Evolutionary conservation across 1,140 invertebrate species (phyloP).

Genomic region (Atta cephalotes): DNA sequence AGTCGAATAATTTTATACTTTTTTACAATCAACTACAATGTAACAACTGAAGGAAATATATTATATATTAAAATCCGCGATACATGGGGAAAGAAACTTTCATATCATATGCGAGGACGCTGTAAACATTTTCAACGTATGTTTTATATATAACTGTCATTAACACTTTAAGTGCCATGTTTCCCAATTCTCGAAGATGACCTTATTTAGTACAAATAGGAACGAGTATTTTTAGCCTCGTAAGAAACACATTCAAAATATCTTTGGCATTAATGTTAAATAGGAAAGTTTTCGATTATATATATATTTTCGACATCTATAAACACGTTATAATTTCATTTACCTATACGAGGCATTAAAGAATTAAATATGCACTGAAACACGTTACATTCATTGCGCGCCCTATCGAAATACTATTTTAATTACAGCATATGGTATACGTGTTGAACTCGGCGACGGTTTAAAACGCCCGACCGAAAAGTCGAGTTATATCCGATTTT

Average conservation of each 20-base stretch:
- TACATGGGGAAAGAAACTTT: not conserved
- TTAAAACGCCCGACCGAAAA: constrained; percentile 48
- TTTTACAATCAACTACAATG: not conserved
- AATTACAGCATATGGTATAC: constrained; percentile 37
- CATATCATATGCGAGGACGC: not conserved
- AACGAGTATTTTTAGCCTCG: too few relatives aligned
- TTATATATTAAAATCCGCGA: not conserved
- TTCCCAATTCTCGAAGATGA: too few relatives aligned
- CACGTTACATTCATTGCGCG: constrained; percentile 48
- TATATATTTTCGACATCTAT: not conserved
- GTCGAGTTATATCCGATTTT: constrained; percentile 62
- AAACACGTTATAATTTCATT: constrained; percentile 45
- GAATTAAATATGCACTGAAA: constrained; percentile 56
- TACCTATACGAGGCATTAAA: constrained; percentile 16
- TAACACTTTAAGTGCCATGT: too few relatives aligned
- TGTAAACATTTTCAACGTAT: not conserved
- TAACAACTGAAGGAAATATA: not conserved
- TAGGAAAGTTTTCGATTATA: not conserved
- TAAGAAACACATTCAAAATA: too few relatives aligned
- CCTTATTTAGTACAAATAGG: too few relatives aligned
- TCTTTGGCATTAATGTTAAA: not conserved
- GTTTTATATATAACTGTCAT: not conserved
- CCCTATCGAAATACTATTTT: constrained; percentile 55
- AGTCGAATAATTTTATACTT: not conserved
- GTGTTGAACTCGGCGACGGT: constrained; percentile 23